Evolutionary conservation across 92 coral and sea anemone species (phyloP).

Genomic region (Meandrina meandrites): DNA sequence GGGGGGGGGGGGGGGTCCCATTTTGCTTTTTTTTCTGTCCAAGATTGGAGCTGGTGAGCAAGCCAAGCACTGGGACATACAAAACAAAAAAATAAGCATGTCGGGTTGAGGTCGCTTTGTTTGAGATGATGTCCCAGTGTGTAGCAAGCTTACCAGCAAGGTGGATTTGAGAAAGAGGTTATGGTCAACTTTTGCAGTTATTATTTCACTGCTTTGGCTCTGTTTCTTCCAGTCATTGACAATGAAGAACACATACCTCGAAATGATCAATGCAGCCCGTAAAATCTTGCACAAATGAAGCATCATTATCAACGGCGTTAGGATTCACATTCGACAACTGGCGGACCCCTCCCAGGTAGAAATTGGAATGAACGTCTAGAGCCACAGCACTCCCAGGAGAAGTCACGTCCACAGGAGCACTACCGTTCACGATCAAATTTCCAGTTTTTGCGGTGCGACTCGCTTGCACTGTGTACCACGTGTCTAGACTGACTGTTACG

Average conservation of each 20-base stretch:
- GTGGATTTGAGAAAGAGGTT: no score
- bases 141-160: no score
- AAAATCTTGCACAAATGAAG: slow-evolving; percentile 65
- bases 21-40: no score
- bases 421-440: slow-evolving; percentile 54
- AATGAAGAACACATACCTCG: slow-evolving; percentile 62
- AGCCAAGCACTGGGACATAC: no score
- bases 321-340: slow-evolving; percentile 71
- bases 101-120: no score
- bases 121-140: no score
- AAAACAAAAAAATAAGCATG: no score
- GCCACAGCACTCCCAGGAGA: slow-evolving; percentile 75
- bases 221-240: no score
- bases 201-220: no score
- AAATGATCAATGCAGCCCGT: slow-evolving; percentile 77
- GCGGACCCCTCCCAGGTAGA: slow-evolving; percentile 94
- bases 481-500: slow-evolving; percentile 48
- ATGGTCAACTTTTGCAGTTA: no score
- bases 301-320: slow-evolving; percentile 63
- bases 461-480: slow-evolving; percentile 59
- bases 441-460: slow-evolving; percentile 54
- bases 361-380: slow-evolving; percentile 75
- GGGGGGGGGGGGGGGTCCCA: no score
- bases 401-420: slow-evolving; percentile 31
- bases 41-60: no score